These are phyloP conservation scores for Poecile atricapillus DNA, from an alignment of 2,113 vertebrate genomes.

Conservation along the genomic window DNA sequence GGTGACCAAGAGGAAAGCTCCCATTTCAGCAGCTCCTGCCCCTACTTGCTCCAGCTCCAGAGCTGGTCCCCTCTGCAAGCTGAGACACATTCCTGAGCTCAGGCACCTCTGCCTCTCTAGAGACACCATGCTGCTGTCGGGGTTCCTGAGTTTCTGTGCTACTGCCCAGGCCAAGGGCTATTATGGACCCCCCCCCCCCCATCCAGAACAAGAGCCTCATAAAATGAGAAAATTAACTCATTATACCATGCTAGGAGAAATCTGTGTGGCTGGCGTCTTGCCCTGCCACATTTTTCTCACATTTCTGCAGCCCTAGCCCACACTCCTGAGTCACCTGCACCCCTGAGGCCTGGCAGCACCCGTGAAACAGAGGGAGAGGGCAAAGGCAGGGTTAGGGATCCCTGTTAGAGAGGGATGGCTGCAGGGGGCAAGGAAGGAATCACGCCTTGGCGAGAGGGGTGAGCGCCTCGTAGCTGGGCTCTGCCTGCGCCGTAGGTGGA, in stretches of 20 bases:
- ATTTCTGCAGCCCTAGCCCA: background rate
- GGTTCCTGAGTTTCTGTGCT: background rate
- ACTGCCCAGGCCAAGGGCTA: background rate
- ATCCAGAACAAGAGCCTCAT: background rate
- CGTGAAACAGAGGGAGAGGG: background rate
- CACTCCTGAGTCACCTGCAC: background rate
- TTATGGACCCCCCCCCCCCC: background rate
- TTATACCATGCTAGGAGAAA: background rate
- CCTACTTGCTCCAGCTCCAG: background rate
- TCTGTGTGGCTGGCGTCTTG: background rate
- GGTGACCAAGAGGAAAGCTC: background rate
- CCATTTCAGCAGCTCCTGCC: background rate
- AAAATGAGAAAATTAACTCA: background rate
- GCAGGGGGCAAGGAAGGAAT: background rate
- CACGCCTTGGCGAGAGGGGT: fast-evolving
- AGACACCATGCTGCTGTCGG: fast-evolving
- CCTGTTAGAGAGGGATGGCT: background rate
- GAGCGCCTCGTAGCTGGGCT: background rate
- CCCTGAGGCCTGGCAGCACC: background rate
- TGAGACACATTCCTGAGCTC: background rate
- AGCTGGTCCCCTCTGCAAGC: background rate
- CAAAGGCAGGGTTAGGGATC: background rate
- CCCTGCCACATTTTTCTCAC: background rate
- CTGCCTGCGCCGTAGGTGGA: background rate
- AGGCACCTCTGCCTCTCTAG: background rate